Percentiles rank a stretch among this genome's conserved stretches.
Evolutionary conservation across 2,888 invertebrate genomes (phyloP).

Genomic region (Helleia helle): DNA sequence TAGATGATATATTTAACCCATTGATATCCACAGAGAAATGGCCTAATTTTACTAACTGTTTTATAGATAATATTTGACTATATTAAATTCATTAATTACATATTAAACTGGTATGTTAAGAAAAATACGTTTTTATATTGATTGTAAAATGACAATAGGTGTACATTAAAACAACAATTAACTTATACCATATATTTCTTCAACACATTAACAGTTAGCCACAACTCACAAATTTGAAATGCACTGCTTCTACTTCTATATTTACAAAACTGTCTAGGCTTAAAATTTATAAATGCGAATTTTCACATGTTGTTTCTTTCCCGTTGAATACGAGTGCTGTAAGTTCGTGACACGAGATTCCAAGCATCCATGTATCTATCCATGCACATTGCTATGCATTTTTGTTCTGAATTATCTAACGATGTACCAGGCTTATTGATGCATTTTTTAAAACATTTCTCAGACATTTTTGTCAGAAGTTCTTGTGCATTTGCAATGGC

Average conservation of each 20-base stretch:
- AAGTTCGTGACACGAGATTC: slow-evolving; percentile 93
- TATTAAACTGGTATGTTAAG: too few species aligned
- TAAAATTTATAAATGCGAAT: slow-evolving; percentile 22
- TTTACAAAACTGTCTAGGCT: slow-evolving; percentile 50
- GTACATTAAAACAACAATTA: slow-evolving; percentile 29
- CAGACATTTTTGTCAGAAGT: slow-evolving; percentile 95
- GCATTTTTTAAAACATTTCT: slow-evolving; percentile 97
- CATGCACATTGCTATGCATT: slow-evolving; percentile 98
- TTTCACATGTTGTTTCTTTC: slow-evolving; percentile 79
- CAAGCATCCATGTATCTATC: slow-evolving; percentile 98
- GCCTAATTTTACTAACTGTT: too few species aligned
- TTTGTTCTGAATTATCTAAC: slow-evolving; percentile 92
- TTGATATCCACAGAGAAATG: too few species aligned
- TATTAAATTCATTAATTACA: too few species aligned
- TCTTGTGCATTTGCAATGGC: slow-evolving; percentile 95
- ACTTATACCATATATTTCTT: slow-evolving; percentile 32
- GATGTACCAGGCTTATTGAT: slow-evolving; percentile 92
- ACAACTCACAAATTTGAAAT: slow-evolving; percentile 45
- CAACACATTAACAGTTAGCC: slow-evolving; percentile 39
- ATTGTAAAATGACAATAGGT: background rate
- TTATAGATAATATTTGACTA: too few species aligned
- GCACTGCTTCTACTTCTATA: slow-evolving; percentile 56
- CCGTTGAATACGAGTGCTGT: slow-evolving; percentile 87
- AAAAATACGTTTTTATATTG: too few species aligned
- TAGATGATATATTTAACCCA: too few species aligned